Evolutionary conservation across 2,888 invertebrate species (phyloP), one percentile per base, ranked within the genome.

Genomic region (Dryobotodes eremita): DNA sequence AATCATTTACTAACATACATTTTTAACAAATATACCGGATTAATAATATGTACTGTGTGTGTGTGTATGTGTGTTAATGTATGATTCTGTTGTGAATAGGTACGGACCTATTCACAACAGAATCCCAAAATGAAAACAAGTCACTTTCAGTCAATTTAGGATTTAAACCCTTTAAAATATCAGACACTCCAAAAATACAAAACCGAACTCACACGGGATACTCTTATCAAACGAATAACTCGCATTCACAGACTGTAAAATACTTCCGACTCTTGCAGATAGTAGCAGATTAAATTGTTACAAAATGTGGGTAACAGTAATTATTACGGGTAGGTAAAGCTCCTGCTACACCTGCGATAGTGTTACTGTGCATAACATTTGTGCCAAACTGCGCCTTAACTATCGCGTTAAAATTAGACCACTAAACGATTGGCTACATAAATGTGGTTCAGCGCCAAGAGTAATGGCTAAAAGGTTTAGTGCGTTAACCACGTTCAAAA

Each of bases 291-390:
- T 91, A 91, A 91, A 91, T 89, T 89, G 91, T 88, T 89, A 91
- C 91, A 91, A 93, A 92, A 92, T 92, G 89, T 90, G 92, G 92
- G 92, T 92, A 90, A 88, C 89, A 89, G 88, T 90, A 92, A 93
- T 94, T 92, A 93, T 93, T 91, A 92, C 90, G 88, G 89, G 89
- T 91, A 90, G 89, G 89, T 91, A 90, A 91, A 23, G 17, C 17
- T 70, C 7, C 7, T 57, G 36, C 36, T 57, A 59, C 17, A 70
- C 59, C 20, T 13, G 36, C 59, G 59, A n/a, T n/a, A 20, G 20
- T n/a, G 42, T 23, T 65, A 69, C 23, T 10, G 15, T 50, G n/a
- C n/a, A n/a, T 31, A 69, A 17, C 11, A 53, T 20, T 2, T 31
- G 15, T 23, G 23, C 23, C 20, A 48, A 31, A 68, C 15, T 23